These are phyloP conservation scores for Hafferia zeledoni DNA, from an alignment of 2,797 vertebrate genomes.

Conservation along the genomic window DNA sequence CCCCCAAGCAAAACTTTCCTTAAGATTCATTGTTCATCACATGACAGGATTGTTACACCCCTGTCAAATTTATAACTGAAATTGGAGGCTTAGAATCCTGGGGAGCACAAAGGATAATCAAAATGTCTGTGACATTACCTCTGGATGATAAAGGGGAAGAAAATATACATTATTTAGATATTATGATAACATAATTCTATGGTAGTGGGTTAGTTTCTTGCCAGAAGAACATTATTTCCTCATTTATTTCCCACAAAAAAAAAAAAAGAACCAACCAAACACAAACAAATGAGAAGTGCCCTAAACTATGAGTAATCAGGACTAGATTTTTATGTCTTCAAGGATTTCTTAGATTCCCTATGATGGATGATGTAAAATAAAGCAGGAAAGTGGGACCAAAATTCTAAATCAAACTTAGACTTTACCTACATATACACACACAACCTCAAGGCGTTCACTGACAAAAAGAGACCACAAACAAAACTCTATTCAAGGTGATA, in stretches of 20 bases:
- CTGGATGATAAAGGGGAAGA: background rate
- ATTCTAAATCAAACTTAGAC: background rate
- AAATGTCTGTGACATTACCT: background rate
- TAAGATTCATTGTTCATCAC: rapidly evolving
- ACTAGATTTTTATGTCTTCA: background rate
- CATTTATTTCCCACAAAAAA: background rate
- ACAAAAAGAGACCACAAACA: background rate
- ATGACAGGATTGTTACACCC: background rate
- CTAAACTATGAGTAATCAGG: background rate
- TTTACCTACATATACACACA: background rate
- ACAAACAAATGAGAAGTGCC: background rate
- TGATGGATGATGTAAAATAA: background rate
- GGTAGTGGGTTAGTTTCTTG: background rate
- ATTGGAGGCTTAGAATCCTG: background rate
- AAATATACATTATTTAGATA: background rate
- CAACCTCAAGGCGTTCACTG: rapidly evolving
- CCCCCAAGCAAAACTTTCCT: background rate
- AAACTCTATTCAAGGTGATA: background rate
- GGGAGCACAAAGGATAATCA: background rate
- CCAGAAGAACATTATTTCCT: background rate
- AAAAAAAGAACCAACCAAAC: background rate
- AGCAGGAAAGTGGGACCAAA: background rate
- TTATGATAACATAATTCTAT: background rate
- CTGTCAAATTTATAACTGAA: background rate
- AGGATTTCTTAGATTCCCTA: background rate